Evolutionary conservation across 2,888 invertebrate species (phyloP).

Genomic region (Drosophila niveifrons): DNA sequence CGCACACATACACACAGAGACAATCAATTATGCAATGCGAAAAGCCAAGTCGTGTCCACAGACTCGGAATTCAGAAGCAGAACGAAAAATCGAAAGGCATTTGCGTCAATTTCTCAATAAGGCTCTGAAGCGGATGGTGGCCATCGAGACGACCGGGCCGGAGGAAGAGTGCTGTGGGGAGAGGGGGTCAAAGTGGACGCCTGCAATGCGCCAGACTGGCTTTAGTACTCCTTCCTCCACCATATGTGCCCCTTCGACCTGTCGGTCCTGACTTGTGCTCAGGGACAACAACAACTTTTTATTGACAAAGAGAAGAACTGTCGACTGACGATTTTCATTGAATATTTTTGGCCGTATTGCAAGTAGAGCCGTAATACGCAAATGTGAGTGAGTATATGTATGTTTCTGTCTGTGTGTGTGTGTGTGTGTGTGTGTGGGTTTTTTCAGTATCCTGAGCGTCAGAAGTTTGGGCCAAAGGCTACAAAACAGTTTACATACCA

Average conservation of each 20-base stretch:
- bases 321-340: slow-evolving; percentile 70
- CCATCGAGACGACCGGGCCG: not conserved
- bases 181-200: slow-evolving; percentile 39
- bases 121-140: slow-evolving; percentile 23
- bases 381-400: slow-evolving; percentile 10
- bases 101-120: slow-evolving; percentile 74
- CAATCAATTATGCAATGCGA: slow-evolving; percentile 77
- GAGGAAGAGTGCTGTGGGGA: not conserved
- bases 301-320: slow-evolving; percentile 68
- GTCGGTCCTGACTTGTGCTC: slow-evolving; percentile 13
- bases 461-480: slow-evolving; percentile 74
- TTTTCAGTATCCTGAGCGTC: slow-evolving; percentile 51
- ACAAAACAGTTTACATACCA: slow-evolving; percentile 69
- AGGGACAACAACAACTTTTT: slow-evolving; percentile 39
- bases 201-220: slow-evolving; percentile 65
- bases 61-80: slow-evolving; percentile 39
- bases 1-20: slow-evolving; percentile 22
- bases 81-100: slow-evolving; percentile 74
- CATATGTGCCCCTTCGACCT: not conserved
- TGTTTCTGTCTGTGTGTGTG: not conserved
- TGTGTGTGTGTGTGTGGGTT: slow-evolving; percentile 17
- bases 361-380: slow-evolving; percentile 26
- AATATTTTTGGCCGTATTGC: slow-evolving; percentile 58
- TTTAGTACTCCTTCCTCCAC: not conserved
- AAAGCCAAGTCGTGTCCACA: slow-evolving; percentile 70